Evolutionary conservation across 2,888 invertebrate species (phyloP), one percentile per base, ranked within the genome.

Genomic region (Vannuccia rotundouncinata): DNA sequence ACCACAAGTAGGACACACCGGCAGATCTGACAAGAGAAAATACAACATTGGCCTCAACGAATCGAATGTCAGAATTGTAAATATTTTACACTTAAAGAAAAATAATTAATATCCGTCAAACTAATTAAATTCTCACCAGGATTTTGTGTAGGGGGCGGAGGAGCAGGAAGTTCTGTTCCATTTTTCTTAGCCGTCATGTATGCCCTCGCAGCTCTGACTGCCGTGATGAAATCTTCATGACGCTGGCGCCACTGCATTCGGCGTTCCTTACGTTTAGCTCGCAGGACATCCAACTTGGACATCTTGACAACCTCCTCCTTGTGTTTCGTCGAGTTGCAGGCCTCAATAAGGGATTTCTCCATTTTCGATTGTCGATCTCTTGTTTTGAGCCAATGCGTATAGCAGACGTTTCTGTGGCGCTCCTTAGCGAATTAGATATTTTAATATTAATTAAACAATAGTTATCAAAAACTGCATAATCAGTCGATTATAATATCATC

Each of bases 331-430:
- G 45, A 10, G 45, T 45, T 45, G 45, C 45, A 45, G 10, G 45
- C 45, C 45, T 45, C 45, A 29, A 29, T 5, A 76, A 76, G 29
- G 29, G 29, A 10, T 76, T 76, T 76, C 30, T 76, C 76, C 76
- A 76, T 76, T 76, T 76, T 76, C n/a, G 76, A 76, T n/a, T 76
- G 29, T 76, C 76, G 27, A 29, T 76, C 76, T 29, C 31, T 22
- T 5, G 29, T 29, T 76, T 76, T 76, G 2, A 76, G 29, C 76
- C 76, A 76, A 29, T 27, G 17, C n/a, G 27, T 76, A n/a, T 76
- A 76, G 29, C 76, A 76, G n/a, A 13, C 76, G n/a, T 27, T 76
- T 76, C 31, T 22, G 29, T 76, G 76, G 5, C 45, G 45, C 45
- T 45, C 45, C 28, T 76, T 22, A 76, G n/a, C 27, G 25, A 25